These are phyloP conservation scores for Linepithema humile DNA, from an alignment of 1,140 invertebrate species.

Conservation along the genomic window DNA sequence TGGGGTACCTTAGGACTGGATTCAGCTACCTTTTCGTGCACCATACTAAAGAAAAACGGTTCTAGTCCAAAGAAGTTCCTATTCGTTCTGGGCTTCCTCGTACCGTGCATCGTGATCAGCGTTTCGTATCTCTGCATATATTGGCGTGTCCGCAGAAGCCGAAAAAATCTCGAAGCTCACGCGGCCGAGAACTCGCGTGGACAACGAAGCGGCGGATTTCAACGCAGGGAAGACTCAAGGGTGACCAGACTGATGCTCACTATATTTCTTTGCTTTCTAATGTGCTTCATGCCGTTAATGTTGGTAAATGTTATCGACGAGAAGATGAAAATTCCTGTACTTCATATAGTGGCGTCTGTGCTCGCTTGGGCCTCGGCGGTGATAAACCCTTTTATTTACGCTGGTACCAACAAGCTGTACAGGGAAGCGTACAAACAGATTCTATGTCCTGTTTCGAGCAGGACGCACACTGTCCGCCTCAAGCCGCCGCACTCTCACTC, in stretches of 20 bases:
- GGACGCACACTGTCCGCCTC: slow-evolving; percentile 60
- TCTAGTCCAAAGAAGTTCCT: slow-evolving; percentile 94
- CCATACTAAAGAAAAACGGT: slow-evolving; percentile 91
- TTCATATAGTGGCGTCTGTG: slow-evolving; percentile 92
- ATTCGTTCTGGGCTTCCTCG: slow-evolving; percentile 92
- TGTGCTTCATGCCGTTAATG: slow-evolving; percentile 94
- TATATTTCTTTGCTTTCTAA: slow-evolving; percentile 93
- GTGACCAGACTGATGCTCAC: slow-evolving; percentile 93
- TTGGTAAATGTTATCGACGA: slow-evolving; percentile 94
- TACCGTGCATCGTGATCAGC: slow-evolving; percentile 93
- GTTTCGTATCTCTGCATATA: slow-evolving; percentile 94
- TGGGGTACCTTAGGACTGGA: slow-evolving; percentile 94
- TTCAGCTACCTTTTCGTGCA: slow-evolving; percentile 92
- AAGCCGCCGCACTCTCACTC: slow-evolving; percentile 78
- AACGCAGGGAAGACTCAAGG: slow-evolving; percentile 89
- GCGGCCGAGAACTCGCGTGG: slow-evolving; percentile 81
- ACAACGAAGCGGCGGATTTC: slow-evolving; percentile 77
- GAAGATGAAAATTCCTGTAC: slow-evolving; percentile 87
- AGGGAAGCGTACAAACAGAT: slow-evolving; percentile 90
- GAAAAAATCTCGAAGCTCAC: slow-evolving; percentile 88
- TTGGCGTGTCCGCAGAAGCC: slow-evolving; percentile 90
- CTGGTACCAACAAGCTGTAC: slow-evolving; percentile 93
- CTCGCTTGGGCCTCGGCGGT: slow-evolving; percentile 94
- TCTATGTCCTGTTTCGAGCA: slow-evolving; percentile 82
- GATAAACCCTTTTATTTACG: slow-evolving; percentile 95